Conservation (phyloP, 2,113 vertebrate species). For the Thymallus thymallus region DNA sequence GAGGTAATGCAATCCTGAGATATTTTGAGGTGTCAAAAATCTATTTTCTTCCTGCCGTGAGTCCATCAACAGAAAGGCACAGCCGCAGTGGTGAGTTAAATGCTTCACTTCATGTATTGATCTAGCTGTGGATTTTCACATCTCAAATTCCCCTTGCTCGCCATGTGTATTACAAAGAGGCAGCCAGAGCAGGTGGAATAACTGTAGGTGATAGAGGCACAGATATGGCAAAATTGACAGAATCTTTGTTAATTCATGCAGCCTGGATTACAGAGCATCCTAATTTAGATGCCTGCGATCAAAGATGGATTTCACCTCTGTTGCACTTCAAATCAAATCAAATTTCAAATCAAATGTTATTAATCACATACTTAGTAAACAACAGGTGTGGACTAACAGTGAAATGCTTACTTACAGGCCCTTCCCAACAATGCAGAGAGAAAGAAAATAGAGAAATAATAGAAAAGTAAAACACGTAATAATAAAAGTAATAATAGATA, state of each 20-base stretch:
- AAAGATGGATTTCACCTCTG: conserved; percentile 15
- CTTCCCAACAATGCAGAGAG: no score
- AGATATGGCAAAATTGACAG: conserved; percentile 13
- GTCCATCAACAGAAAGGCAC: conserved; percentile 17
- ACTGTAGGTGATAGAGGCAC: background rate
- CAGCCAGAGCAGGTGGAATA: conserved; percentile 18
- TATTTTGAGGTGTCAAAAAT: background rate
- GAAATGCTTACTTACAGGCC: no score
- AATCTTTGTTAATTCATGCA: conserved; percentile 23
- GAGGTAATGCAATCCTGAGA: background rate
- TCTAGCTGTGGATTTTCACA: no score
- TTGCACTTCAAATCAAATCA: conserved; percentile 10
- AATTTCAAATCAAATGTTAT: no score
- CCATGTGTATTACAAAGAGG: conserved; percentile 15
- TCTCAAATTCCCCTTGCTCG: conserved; percentile 24
- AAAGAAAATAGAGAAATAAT: no score
- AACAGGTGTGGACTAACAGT: no score
- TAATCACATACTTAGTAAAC: no score
- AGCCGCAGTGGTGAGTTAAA: conserved; percentile 19
- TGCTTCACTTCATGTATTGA: conserved; percentile 10
- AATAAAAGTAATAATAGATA: no score
- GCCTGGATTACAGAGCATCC: conserved; percentile 27
- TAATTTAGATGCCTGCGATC: conserved; percentile 37
- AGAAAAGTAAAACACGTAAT: no score
- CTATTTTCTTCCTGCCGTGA: background rate